These are phyloP conservation scores for Chrysotoxum bicinctum DNA, from an alignment of 2,888 invertebrate genomes.

Conservation along the genomic window DNA sequence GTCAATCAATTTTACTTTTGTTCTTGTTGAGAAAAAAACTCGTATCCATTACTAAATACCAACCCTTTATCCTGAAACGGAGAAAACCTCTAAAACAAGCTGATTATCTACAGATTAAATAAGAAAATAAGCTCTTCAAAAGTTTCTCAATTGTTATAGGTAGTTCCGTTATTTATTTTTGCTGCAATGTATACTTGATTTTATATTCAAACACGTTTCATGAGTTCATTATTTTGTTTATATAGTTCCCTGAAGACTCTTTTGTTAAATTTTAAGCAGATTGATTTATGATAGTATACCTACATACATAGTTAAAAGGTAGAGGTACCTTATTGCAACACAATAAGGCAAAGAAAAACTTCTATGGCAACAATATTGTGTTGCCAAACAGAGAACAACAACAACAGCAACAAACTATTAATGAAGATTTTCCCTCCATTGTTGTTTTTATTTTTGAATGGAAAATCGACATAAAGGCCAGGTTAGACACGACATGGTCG, in stretches of 20 bases:
- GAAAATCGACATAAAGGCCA: conserved; percentile 69
- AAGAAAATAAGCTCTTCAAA: too few species aligned
- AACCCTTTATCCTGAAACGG: too few species aligned
- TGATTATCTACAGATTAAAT: too few species aligned
- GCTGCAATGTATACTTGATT: neutral
- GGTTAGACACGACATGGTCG: conserved; percentile 68
- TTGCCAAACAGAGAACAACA: conserved; percentile 16
- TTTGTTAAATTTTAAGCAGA: conserved; percentile 8
- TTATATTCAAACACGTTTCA: neutral
- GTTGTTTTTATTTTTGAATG: conserved; percentile 22
- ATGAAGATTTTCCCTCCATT: conserved; percentile 61
- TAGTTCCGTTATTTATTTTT: neutral
- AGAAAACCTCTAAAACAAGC: too few species aligned
- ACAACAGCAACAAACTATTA: conserved; percentile 18
- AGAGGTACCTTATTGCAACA: conserved; percentile 28
- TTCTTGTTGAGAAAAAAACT: too few species aligned
- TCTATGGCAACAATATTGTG: conserved; percentile 27
- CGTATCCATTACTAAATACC: too few species aligned
- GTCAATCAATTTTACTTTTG: too few species aligned
- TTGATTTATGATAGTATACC: conserved; percentile 16
- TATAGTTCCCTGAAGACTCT: neutral
- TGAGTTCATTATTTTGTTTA: neutral
- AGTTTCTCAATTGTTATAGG: neutral
- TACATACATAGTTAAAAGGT: conserved; percentile 26
- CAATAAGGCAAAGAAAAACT: conserved; percentile 18